Conservation (phyloP, 2,113 vertebrate genomes). For the Marcusenius ussheri region DNA sequence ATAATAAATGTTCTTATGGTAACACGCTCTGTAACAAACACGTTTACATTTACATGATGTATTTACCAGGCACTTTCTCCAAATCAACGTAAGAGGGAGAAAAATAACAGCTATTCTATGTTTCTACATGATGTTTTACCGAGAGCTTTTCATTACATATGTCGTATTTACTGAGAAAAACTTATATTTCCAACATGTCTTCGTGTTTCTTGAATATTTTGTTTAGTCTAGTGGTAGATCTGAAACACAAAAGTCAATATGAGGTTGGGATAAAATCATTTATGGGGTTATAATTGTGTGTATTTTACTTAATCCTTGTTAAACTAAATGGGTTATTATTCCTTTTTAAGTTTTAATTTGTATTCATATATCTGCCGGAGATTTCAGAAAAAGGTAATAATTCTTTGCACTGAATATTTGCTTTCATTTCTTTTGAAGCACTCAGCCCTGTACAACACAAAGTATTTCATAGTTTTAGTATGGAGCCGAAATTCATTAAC, state of each 20-base stretch:
- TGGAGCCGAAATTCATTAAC: constrained; percentile 25
- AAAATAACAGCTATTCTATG: neutral
- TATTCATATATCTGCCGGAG: constrained; percentile 21
- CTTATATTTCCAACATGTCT: neutral
- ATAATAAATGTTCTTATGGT: neutral
- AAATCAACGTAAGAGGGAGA: neutral
- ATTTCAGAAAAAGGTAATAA: constrained; percentile 37
- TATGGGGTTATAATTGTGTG: constrained; percentile 7
- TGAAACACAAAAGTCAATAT: neutral
- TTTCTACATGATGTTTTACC: neutral
- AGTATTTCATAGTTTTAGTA: constrained; percentile 27
- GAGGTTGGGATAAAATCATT: neutral
- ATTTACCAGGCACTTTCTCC: neutral
- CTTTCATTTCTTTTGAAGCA: constrained; percentile 25
- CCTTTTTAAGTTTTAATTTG: constrained; percentile 1
- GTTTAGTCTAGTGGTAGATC: neutral
- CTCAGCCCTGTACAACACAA: constrained; percentile 29
- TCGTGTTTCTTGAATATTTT: neutral
- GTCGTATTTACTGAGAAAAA: neutral
- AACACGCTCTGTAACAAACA: neutral
- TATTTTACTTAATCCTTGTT: constrained; percentile 6
- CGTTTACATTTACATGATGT: neutral
- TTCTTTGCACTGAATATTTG: constrained; percentile 24
- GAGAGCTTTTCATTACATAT: neutral
- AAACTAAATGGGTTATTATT: neutral